Base-by-base conservation (phyloP, 2,113 vertebrate genomes). In the Gnathonemus echidnorhynchus region DNA sequence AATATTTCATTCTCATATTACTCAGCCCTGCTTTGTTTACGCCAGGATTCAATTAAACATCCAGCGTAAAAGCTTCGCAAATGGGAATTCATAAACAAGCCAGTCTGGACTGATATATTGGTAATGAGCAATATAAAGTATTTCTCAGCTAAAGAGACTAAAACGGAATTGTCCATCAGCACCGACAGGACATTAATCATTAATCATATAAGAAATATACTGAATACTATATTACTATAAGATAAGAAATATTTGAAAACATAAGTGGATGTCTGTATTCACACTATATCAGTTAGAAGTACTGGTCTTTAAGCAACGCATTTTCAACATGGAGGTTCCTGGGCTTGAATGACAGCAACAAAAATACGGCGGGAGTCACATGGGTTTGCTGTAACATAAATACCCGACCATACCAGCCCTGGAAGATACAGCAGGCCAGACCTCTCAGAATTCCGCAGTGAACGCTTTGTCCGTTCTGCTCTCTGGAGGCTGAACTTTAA, bases 21-120 rank as follows among this genome's bases (percentile, higher is more conserved):
- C n/a, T n/a, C 17, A 50, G 15, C 70, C 70, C 46, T 9, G 66
- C 46, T 77, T 50, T 89, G 27, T 50, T 17, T 27, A 49, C 1
- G 62, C 10, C 87, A 31, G 52, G 39, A 88, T 45, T 24, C 52
- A 88, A 42, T 89, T 89, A 24, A 50, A 89, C n/a, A 77, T 35
- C 70, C 70, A 27, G 17, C 27, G 42, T 52, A 39, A 80, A 49
- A 11, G 8, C 74, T 17, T 31, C 5, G 5, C 46, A 89, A 74
- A 77, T 46, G 88, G 45, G 66, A 74, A 74, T 52, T 48, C 48
- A 89, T 89, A 83, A 50, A 80, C 62, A 80, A 80, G 11, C 74
- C 21, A 49, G 19, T 3, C 17, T 17, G 42, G 45, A 21, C 15
- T 80, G 66, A 27, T 80, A 80, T 35, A 50, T 80, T 11, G 13